phyloP scores from a whole-genome alignment of 2,113 vertebrate species.

The Cynoglossus semilaevis region DNA sequence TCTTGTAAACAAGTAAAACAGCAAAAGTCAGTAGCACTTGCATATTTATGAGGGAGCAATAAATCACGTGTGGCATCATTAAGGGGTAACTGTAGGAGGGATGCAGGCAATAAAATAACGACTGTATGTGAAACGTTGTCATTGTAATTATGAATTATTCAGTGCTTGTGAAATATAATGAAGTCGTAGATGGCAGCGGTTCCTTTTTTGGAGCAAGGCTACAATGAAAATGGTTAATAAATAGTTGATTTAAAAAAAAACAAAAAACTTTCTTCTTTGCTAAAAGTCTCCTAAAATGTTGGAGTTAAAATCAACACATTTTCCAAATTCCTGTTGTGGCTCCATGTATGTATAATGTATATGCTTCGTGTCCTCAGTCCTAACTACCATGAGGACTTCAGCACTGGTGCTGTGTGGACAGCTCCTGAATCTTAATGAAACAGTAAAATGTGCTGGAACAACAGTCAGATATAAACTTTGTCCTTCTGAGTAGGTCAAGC shows the following conservation, averaged over 20 bases:
- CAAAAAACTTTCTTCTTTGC: too few species aligned
- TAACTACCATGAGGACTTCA: constrained; percentile 11
- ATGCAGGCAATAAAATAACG: constrained; percentile 8
- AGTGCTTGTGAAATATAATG: background rate
- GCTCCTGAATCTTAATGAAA: constrained; percentile 47
- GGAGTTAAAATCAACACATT: too few species aligned
- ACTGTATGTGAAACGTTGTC: constrained; percentile 4
- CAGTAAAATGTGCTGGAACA: constrained; percentile 27
- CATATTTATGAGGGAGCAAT: constrained; percentile 38
- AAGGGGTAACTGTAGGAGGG: constrained; percentile 19
- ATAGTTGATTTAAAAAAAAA: too few species aligned
- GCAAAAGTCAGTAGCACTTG: constrained; percentile 16
- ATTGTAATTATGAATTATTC: constrained; percentile 26
- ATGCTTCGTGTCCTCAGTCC: constrained; percentile 23
- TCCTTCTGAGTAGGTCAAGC: constrained; percentile 32
- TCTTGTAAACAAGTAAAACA: constrained; percentile 28
- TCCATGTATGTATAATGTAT: constrained; percentile 40
- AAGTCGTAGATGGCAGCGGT: background rate
- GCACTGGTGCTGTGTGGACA: constrained; percentile 15
- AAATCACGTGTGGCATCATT: constrained; percentile 14
- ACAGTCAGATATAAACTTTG: constrained; percentile 15
- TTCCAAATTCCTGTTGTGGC: constrained; percentile 1
- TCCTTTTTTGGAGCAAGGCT: background rate
- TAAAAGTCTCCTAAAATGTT: too few species aligned
- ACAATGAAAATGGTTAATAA: too few species aligned